Conservation (phyloP, 2,113 vertebrate genomes). For the Elephas maximus region DNA sequence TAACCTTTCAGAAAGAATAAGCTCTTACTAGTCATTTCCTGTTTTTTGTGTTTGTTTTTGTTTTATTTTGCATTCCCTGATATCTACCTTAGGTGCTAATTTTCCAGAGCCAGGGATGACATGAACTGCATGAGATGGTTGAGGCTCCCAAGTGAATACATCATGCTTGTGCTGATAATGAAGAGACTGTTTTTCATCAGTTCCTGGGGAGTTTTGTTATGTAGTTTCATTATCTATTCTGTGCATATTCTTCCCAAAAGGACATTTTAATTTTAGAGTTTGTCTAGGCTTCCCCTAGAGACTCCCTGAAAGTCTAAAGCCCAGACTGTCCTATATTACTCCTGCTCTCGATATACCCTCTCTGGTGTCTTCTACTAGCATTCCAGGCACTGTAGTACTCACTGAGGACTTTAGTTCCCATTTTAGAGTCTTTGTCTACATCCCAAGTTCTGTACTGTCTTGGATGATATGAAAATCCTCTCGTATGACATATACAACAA, state of each 20-base stretch:
- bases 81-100: not conserved
- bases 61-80: not conserved
- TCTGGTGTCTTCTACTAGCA: not conserved
- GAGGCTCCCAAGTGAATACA: not conserved
- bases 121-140: not conserved
- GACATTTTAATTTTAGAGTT: not conserved
- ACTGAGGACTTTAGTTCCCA: not conserved
- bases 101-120: conserved; percentile 42
- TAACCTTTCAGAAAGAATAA: conserved; percentile 42
- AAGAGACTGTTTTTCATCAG: not conserved
- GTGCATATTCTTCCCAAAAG: not conserved
- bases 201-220: not conserved
- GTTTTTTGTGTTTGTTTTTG: not conserved
- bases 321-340: not conserved
- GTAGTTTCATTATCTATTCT: not conserved
- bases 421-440: not conserved
- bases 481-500: not conserved
- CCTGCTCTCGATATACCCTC: not conserved
- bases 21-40: conserved; percentile 2
- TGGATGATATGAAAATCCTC: not conserved
- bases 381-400: not conserved
- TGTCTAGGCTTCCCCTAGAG: not conserved
- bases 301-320: not conserved
- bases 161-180: not conserved
- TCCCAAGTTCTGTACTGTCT: not conserved